phyloP scores from a whole-genome alignment of 2,888 invertebrate species.

The Drosophila maculinotata region DNA sequence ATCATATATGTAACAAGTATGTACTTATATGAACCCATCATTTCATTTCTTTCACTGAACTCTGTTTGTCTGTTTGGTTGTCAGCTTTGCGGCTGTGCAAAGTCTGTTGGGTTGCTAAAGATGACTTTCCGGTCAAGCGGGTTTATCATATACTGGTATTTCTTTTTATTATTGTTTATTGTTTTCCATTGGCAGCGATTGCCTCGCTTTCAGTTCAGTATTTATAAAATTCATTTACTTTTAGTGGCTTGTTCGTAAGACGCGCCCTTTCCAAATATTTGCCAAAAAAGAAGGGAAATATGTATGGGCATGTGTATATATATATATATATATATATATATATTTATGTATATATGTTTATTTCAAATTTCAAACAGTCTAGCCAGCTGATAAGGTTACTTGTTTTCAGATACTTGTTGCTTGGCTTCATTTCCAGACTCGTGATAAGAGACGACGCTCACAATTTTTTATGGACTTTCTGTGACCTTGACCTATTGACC shows the following conservation, averaged over 20 bases:
- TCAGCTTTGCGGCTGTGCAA: conserved; percentile 10
- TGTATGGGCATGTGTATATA: not conserved
- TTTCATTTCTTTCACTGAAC: conserved; percentile 21
- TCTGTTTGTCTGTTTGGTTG: conserved; percentile 11
- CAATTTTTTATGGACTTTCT: conserved; percentile 12
- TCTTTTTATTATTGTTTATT: conserved; percentile 33
- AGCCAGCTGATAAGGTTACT: conserved; percentile 12
- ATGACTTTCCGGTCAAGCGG: conserved; percentile 64
- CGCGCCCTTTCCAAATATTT: conserved; percentile 40
- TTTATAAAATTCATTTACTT: conserved; percentile 59
- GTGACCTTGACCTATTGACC: conserved; percentile 56
- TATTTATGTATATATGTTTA: not conserved
- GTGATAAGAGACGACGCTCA: conserved; percentile 12
- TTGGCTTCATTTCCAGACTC: conserved; percentile 1
- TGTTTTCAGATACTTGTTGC: not conserved
- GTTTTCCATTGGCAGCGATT: conserved; percentile 38
- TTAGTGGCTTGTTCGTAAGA: conserved; percentile 21
- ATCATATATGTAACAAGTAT: not conserved
- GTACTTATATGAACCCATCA: not conserved
- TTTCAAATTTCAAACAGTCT: not conserved
- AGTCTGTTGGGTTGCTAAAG: conserved; percentile 36
- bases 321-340: not conserved
- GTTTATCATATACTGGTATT: conserved; percentile 46
- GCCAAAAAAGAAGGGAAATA: not conserved
- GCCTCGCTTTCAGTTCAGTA: conserved; percentile 43